Conservation (phyloP, 2,113 vertebrate species). For the Phaethornis superciliosus region DNA sequence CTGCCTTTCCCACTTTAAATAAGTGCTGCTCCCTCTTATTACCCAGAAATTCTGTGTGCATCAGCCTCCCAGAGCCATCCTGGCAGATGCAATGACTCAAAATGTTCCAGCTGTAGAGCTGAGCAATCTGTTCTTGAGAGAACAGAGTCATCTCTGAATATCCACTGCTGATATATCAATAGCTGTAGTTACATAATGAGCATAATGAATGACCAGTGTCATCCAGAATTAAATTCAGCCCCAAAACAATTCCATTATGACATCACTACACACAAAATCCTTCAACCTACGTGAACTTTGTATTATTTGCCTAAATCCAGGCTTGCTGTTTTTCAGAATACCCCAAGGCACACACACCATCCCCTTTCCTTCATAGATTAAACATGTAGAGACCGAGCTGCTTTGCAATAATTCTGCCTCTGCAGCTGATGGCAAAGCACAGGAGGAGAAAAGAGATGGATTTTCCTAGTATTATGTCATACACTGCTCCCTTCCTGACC, state of each 20-base stretch:
- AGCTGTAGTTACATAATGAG: neutral
- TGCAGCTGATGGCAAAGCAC: neutral
- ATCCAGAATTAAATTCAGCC: neutral
- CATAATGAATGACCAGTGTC: neutral
- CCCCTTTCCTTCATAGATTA: fast-evolving
- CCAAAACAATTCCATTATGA: neutral
- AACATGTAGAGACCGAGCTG: fast-evolving
- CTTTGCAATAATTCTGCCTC: neutral
- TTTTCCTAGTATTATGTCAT: fast-evolving
- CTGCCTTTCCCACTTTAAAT: too few species aligned
- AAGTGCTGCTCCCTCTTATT: neutral
- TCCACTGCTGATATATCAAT: neutral
- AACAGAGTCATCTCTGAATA: neutral
- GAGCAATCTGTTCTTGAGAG: neutral
- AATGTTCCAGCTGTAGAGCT: neutral
- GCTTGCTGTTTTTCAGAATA: neutral
- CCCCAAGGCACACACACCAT: neutral
- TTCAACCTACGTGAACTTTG: neutral
- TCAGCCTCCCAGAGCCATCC: neutral
- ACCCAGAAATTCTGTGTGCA: neutral
- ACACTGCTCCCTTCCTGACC: neutral
- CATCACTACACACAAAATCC: neutral
- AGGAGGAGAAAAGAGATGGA: neutral
- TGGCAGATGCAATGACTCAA: neutral
- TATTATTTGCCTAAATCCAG: neutral